Conservation (phyloP, 2,888 invertebrate genomes). For the Anorthoa munda region DNA sequence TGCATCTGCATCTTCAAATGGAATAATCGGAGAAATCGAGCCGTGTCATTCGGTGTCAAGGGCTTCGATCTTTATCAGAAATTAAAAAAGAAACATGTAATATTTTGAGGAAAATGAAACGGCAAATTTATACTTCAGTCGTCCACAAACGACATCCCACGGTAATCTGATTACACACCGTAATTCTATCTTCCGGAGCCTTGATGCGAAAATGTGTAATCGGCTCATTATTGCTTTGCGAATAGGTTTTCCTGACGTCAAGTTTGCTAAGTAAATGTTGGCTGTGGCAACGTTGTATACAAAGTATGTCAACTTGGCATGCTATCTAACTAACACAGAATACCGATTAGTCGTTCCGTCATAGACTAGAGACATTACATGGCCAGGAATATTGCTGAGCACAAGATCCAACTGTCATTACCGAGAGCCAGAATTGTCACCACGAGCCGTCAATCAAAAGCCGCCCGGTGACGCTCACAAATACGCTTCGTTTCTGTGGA, state of each 20-base stretch:
- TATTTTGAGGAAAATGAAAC: conserved; percentile 47
- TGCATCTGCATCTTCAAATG: conserved; percentile 3
- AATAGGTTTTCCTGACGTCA: conserved; percentile 42
- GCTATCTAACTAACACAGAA: conserved; percentile 2
- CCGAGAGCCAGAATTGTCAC: no score
- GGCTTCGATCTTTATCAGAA: conserved; percentile 47
- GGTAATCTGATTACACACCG: conserved; percentile 50
- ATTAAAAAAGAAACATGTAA: conserved; percentile 19
- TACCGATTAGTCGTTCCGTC: no score
- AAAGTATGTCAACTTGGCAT: conserved; percentile 16
- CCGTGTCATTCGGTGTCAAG: conserved; percentile 34
- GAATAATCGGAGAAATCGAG: conserved; percentile 42
- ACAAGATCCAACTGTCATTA: no score
- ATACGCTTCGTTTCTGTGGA: neutral
- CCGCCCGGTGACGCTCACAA: neutral
- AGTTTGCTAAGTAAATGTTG: conserved; percentile 31
- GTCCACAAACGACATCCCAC: conserved; percentile 37
- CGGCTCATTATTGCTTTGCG: conserved; percentile 36
- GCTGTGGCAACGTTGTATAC: conserved; percentile 5
- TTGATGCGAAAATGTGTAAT: conserved; percentile 54
- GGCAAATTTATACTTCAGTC: conserved; percentile 22
- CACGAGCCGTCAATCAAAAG: no score
- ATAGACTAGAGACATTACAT: neutral
- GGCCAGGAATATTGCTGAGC: no score
- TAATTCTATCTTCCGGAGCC: conserved; percentile 44